Evolutionary conservation across 2,797 vertebrate genomes (phyloP).

Genomic region (Argyrosomus regius): DNA sequence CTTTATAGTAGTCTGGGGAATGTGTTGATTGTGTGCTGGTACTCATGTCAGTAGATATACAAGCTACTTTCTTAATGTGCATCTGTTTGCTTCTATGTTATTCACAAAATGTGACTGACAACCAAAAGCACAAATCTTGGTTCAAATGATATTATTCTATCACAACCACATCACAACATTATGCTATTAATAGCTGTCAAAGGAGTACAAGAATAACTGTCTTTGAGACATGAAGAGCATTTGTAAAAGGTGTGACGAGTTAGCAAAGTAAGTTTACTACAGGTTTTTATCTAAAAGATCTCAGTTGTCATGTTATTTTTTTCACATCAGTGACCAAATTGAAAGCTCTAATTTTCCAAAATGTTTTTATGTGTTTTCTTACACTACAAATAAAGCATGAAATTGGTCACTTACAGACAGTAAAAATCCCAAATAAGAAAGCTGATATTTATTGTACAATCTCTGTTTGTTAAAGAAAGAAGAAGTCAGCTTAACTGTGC

Average conservation of each 20-base stretch:
- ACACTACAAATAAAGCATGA: neutral
- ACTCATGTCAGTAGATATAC: constrained; percentile 52
- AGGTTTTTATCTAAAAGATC: neutral
- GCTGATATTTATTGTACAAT: constrained; percentile 17
- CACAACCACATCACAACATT: constrained; percentile 17
- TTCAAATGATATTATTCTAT: constrained; percentile 33
- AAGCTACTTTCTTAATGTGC: constrained; percentile 52
- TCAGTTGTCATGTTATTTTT: neutral
- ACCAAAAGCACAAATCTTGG: constrained; percentile 67
- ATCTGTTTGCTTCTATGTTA: constrained; percentile 50
- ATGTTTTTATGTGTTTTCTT: constrained; percentile 1
- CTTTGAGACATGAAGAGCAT: constrained; percentile 3
- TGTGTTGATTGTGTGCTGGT: constrained; percentile 67
- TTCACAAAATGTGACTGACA: constrained; percentile 45
- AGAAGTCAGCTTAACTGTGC: constrained; percentile 9
- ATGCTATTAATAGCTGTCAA: constrained; percentile 29
- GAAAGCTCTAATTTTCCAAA: constrained; percentile 1
- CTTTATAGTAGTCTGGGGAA: constrained; percentile 75
- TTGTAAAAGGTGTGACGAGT: neutral
- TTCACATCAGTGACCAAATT: constrained; percentile 1
- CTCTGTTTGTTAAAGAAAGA: constrained; percentile 8
- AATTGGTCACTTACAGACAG: neutral
- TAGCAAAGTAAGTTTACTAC: neutral
- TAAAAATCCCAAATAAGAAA: constrained; percentile 8
- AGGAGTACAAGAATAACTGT: constrained; percentile 1